These are phyloP conservation scores for Piaya cayana DNA, from an alignment of 2,113 vertebrate species.

Conservation along the genomic window DNA sequence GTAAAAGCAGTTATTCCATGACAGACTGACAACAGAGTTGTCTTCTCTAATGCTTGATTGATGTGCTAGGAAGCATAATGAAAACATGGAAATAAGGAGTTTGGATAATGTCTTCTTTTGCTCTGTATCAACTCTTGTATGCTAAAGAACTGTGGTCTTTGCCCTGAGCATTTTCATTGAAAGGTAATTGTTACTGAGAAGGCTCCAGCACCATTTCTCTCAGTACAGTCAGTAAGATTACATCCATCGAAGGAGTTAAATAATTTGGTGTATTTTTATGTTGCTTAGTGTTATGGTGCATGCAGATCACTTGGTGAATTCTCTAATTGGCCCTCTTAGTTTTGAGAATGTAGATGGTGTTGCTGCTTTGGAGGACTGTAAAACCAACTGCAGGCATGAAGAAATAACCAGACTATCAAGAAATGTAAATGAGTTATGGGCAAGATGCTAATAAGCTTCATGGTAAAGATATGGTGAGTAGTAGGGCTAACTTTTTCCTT, in stretches of 20 bases:
- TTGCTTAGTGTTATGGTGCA: background rate
- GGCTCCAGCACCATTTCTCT: background rate
- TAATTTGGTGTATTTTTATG: background rate
- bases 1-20: background rate
- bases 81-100: background rate
- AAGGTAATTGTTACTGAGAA: background rate
- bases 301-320: background rate
- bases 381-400: background rate
- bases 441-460: background rate
- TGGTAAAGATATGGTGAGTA: background rate
- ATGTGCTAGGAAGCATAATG: background rate
- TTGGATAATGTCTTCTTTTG: background rate
- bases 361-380: background rate
- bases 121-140: background rate
- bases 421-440: background rate
- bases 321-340: background rate
- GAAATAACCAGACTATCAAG: background rate
- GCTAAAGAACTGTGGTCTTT: background rate
- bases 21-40: background rate
- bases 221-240: background rate
- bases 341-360: background rate
- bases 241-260: background rate
- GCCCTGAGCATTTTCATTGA: background rate
- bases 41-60: conserved; percentile 6
- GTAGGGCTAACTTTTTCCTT: background rate